These are phyloP conservation scores for Pelobates fuscus DNA, from an alignment of 2,113 vertebrate genomes.

Conservation along the genomic window DNA sequence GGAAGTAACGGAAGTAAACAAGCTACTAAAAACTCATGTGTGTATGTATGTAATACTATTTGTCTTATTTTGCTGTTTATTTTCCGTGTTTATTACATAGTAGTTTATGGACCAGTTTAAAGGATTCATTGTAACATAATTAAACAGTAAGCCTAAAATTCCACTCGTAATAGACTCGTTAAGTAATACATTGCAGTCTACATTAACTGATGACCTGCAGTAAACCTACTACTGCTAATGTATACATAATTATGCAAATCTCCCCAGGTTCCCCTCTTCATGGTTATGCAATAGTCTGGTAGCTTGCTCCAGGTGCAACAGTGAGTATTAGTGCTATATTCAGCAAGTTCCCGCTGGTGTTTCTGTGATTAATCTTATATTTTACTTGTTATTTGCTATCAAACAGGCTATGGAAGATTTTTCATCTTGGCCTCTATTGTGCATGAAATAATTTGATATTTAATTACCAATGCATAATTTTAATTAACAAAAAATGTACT, in stretches of 20 bases:
- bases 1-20: too few relatives aligned
- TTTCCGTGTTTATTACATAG: too few relatives aligned
- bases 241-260: conserved; percentile 15
- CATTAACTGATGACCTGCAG: conserved; percentile 25
- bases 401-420: conserved; percentile 11
- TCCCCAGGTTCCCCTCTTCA: not conserved
- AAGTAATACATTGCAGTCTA: conserved; percentile 5
- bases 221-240: conserved; percentile 1
- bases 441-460: not conserved
- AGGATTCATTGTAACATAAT: too few relatives aligned
- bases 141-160: too few relatives aligned
- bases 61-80: too few relatives aligned
- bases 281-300: conserved; percentile 22
- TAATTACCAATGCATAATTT: conserved; percentile 10
- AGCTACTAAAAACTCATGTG: too few relatives aligned
- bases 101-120: too few relatives aligned
- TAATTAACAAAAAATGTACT: too few relatives aligned
- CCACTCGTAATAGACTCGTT: conserved; percentile 6
- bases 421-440: not conserved
- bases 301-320: not conserved
- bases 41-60: too few relatives aligned
- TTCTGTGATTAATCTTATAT: conserved; percentile 19
- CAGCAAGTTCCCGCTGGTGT: not conserved
- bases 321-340: not conserved
- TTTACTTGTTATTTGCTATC: conserved; percentile 16